A percentile compares a stretch with the other conserved stretches of the same genome.
These are phyloP conservation scores for Blomia tropicalis DNA, from an alignment of 2,888 invertebrate species.

Conservation along the genomic window DNA sequence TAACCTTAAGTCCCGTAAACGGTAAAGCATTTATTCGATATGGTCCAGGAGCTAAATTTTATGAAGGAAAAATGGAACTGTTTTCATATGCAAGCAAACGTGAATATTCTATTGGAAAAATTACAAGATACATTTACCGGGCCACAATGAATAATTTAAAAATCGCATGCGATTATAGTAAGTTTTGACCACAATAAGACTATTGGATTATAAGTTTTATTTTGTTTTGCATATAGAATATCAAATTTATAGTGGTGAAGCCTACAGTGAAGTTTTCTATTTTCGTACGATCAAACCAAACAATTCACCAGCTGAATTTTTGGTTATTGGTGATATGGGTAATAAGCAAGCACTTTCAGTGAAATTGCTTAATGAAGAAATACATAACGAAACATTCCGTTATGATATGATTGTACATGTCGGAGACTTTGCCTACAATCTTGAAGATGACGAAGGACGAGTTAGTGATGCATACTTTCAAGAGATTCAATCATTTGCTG, in stretches of 20 bases:
- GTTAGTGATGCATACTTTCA: slow-evolving; percentile 78
- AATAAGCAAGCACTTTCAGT: slow-evolving; percentile 21
- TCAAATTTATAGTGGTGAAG: too few species aligned
- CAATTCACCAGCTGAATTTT: slow-evolving; percentile 30
- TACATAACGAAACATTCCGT: slow-evolving; percentile 13
- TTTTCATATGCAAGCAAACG: not conserved
- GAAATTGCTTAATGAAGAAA: slow-evolving; percentile 19
- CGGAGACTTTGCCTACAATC: slow-evolving; percentile 26
- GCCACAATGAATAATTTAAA: not conserved
- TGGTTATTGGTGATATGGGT: slow-evolving; percentile 35
- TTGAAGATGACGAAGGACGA: slow-evolving; percentile 24
- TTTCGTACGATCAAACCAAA: too few species aligned
- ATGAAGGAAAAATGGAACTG: not conserved
- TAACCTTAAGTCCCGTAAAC: not conserved
- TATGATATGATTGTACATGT: slow-evolving; percentile 26
- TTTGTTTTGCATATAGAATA: not conserved
- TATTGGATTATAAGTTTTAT: not conserved
- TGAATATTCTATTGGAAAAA: not conserved
- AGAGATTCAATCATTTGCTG: slow-evolving; percentile 73
- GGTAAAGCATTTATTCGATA: not conserved
- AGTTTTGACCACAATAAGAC: too few species aligned
- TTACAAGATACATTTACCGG: not conserved
- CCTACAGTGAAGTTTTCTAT: too few species aligned
- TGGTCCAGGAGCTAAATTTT: not conserved
- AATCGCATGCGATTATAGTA: not conserved